Base-by-base conservation (phyloP, 2,888 invertebrate genomes). In the Lomographa bimaculata region DNA sequence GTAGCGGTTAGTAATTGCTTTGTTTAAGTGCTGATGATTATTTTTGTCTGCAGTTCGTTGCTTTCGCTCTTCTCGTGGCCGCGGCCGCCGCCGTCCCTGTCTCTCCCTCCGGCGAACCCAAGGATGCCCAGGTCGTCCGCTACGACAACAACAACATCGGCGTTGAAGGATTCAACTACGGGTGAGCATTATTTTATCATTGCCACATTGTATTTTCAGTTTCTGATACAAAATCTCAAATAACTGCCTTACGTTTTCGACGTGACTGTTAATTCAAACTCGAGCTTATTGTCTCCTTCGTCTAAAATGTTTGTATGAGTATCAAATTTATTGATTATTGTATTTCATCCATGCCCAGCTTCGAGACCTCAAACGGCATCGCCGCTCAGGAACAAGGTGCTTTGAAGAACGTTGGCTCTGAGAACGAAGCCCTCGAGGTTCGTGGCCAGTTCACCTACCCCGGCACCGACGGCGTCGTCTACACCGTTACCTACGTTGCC, bases 401-500 rank as follows among this genome's bases (percentile, higher is more conserved):
- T 28, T 34, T 91, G 26, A 75, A 76, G 54, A 87, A 91, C 59
- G 43, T 50, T 6, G 91, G 90, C 1, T 54, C 81, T 0, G 85
- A 90, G 3, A 70, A 81, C 46, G 89, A 90, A 46, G 78, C 76
- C 5, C 8, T 89, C 0, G 74, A 66, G 2, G 90, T 91, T 25
- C 74, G 78, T n/a, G 92, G 92, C 2, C 50, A 56, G 32, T 91
- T 42, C 83, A 62, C 76, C 3, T 91, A 90, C 81, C 12, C 58
- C 37, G 90, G 72, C 2, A 59, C 69, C 18, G 90, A 91, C 43
- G 90, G 90, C 14, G 58, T 77, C 11, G 38, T 60, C 30, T 90
- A 91, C 80, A 47, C 65, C 7, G 75, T 91, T 25, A 64, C 32
- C 23, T 92, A 91, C 81, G 39, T 73, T 35, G 90, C 92, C 41